A percentile compares a stretch with the other conserved stretches of the same genome.
Conservation (phyloP, 1,140 invertebrate species). For the Drosophila chauvacae region DNA sequence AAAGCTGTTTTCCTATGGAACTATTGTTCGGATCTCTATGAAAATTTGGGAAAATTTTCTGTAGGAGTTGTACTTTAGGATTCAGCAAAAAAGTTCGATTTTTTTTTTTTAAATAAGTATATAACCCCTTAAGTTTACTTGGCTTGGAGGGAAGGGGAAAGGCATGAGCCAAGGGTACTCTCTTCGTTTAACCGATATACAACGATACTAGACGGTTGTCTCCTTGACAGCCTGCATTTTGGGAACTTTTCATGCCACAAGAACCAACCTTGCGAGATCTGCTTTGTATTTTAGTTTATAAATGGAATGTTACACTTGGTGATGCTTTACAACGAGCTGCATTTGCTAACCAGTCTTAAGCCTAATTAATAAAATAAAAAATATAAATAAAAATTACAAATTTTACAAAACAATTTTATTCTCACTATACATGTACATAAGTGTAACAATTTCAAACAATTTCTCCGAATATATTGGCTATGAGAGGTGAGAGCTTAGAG, state of each 20-base stretch:
- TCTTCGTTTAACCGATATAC: no score
- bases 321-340: conserved; percentile 21
- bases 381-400: conserved; percentile 40
- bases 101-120: no score
- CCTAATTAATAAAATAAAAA: conserved; percentile 14
- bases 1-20: no score
- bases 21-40: no score
- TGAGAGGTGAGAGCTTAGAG: conserved; percentile 16
- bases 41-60: no score
- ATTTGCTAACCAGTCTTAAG: conserved; percentile 37
- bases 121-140: no score
- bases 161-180: no score
- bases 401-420: conserved; percentile 58
- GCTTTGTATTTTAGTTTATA: conserved; percentile 37
- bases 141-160: not conserved
- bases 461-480: conserved; percentile 40
- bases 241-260: no score
- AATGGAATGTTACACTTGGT: conserved; percentile 14
- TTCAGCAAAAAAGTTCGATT: no score
- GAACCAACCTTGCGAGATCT: conserved; percentile 1
- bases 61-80: no score
- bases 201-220: no score
- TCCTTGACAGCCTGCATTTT: no score
- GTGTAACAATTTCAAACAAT: conserved; percentile 24
- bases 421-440: conserved; percentile 19